A percentile compares a stretch with the other conserved stretches of the same genome.
Conservation (phyloP, 2,113 vertebrate genomes). For the Stictonetta naevosa region DNA sequence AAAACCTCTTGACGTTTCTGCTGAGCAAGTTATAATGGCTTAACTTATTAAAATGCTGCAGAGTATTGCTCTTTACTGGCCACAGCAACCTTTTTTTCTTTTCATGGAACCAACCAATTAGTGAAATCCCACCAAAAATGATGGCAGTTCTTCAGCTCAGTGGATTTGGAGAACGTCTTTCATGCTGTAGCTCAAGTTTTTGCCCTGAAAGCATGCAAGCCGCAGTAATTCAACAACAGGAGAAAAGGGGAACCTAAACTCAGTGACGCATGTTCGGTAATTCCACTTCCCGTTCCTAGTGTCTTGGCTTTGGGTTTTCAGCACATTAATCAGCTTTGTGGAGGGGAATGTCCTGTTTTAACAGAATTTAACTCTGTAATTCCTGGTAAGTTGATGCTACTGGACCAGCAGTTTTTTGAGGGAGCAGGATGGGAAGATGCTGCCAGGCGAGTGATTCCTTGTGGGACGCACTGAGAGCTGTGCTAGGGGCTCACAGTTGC, state of each 20-base stretch:
- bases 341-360: background rate
- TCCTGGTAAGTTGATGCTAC: background rate
- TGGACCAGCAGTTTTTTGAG: background rate
- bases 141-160: conserved; percentile 20
- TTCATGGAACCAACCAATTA: conserved; percentile 1
- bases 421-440: background rate
- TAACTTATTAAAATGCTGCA: conserved; percentile 46
- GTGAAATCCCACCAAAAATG: conserved; percentile 44
- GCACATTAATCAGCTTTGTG: conserved; percentile 12
- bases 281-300: conserved; percentile 53
- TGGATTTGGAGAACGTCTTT: conserved; percentile 45
- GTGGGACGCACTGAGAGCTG: background rate
- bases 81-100: background rate
- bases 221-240: conserved; percentile 39
- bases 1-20: conserved; percentile 44
- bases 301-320: conserved; percentile 43
- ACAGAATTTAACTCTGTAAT: background rate
- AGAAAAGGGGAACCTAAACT: conserved; percentile 56
- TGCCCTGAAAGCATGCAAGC: conserved; percentile 23
- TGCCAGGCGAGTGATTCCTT: background rate
- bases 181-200: conserved; percentile 9
- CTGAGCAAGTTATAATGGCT: conserved; percentile 35
- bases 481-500: background rate
- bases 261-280: conserved; percentile 20
- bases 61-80: background rate